Evolutionary conservation across 2,113 vertebrate species (phyloP), one percentile per base, ranked within the genome.

Genomic region (Burhinus oedicnemus): DNA sequence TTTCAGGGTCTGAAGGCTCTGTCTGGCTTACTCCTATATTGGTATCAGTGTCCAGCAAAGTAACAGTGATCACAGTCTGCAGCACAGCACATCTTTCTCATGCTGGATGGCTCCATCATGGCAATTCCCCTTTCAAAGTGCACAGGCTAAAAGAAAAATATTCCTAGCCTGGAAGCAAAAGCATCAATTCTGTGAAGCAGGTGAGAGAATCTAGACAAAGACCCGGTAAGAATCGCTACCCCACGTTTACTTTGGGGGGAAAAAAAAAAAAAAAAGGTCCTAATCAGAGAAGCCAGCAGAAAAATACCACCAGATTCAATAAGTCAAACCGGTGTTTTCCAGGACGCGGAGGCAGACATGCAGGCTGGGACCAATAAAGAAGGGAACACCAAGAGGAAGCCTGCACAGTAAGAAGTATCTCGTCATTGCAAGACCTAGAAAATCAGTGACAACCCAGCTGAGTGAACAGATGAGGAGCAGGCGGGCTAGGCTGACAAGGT

Each of bases 401-500:
- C 19, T 54, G 52, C 30, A 68, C 42, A 64, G 40, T 58, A 71
- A 54, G 55, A 82, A 58, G 26, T 10, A 71, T 18, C 30, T 26
- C 32, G 51, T 9, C 25, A 47, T 6, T 34, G 4, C 42, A 72
- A 83, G 54, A 77, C 11, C 54, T 65, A 83, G 66, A 68, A 85
- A 83, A 64, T 8, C 71, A 77, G 58, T 12, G 51, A 77, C 47
- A 47, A 32, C 9, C 57, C 58, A 72, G n/a, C 29, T 38, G 19
- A 42, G 38, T 11, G 52, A 82, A 72, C 11, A 76, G 52, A 42
- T 20, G 7, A 64, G 61, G 19, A 87, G 57, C 79, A 83, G 32
- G 45, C 0, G 0, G 19, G 45, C 32, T 57, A 55, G 34, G n/a
- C 47, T 83, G 89, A 76, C n/a, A 38, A 13, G 7, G 25, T 40